phyloP scores from a whole-genome alignment of 2,888 invertebrate species.

The Apoda limacodes region DNA sequence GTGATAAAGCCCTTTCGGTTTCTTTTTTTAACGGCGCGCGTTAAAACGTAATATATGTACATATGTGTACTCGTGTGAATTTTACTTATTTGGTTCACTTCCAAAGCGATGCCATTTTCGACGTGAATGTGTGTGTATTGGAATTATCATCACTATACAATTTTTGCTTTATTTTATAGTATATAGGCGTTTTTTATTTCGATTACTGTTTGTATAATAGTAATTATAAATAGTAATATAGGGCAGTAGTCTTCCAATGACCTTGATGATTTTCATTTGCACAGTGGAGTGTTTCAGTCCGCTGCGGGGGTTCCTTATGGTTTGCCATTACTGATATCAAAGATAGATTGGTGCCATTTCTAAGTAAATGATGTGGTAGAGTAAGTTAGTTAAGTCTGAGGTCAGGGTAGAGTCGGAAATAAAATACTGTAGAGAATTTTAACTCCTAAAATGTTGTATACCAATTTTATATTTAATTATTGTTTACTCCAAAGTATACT shows the following conservation, averaged over 20 bases:
- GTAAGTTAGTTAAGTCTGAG: conserved; percentile 67
- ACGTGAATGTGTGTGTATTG: too few species aligned
- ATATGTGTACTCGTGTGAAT: too few species aligned
- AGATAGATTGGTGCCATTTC: conserved; percentile 71
- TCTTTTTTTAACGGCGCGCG: too few species aligned
- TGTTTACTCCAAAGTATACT: not conserved
- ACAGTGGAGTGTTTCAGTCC: conserved; percentile 39
- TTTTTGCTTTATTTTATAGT: too few species aligned
- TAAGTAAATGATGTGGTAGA: conserved; percentile 63
- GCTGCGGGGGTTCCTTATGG: conserved; percentile 63
- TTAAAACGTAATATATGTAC: too few species aligned
- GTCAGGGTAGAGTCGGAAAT: conserved; percentile 67
- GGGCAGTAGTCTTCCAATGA: conserved; percentile 67
- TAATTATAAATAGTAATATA: conserved; percentile 53
- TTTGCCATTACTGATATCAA: conserved; percentile 69
- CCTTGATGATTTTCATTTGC: conserved; percentile 43
- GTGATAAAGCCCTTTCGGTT: too few species aligned
- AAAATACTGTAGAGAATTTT: conserved; percentile 43
- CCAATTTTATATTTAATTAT: not conserved
- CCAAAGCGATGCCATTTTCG: too few species aligned
- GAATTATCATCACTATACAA: too few species aligned
- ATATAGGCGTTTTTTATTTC: too few species aligned
- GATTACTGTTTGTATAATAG: conserved; percentile 49
- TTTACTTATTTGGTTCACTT: too few species aligned
- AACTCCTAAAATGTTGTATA: not conserved